Conservation (phyloP, 2,888 invertebrate species). For the Phyllotreta cruciferae region DNA sequence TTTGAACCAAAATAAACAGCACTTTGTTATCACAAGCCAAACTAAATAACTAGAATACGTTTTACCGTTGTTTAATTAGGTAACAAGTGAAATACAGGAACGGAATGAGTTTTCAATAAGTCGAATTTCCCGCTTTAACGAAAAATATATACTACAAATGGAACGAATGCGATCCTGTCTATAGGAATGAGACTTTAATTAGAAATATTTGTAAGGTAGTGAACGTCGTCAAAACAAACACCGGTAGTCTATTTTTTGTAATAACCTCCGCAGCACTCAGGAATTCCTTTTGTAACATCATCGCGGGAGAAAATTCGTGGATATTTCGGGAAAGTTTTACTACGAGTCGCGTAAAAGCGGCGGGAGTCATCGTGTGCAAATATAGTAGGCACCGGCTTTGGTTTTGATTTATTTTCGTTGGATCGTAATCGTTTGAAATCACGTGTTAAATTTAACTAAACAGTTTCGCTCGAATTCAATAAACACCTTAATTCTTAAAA, state of each 20-base stretch:
- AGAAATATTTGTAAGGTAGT: slow-evolving; percentile 45
- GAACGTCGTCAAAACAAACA: slow-evolving; percentile 55
- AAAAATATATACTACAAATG: not conserved
- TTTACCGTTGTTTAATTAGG: too few relatives aligned
- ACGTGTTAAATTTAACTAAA: not conserved
- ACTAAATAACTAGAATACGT: slow-evolving; percentile 49
- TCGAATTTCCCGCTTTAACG: too few relatives aligned
- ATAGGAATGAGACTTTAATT: slow-evolving; percentile 28
- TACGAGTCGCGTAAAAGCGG: slow-evolving; percentile 46
- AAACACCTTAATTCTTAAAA: not conserved
- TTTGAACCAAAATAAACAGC: slow-evolving; percentile 46
- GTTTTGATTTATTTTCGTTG: slow-evolving; percentile 39
- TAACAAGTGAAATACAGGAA: too few relatives aligned
- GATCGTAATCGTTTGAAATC: slow-evolving; percentile 14
- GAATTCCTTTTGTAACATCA: slow-evolving; percentile 55
- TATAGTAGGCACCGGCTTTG: slow-evolving; percentile 38
- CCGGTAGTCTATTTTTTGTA: slow-evolving; percentile 53
- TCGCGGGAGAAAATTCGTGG: slow-evolving; percentile 49
- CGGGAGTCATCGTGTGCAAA: slow-evolving; percentile 44
- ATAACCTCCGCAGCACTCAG: slow-evolving; percentile 47
- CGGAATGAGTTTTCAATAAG: too few relatives aligned
- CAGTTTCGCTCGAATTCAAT: not conserved
- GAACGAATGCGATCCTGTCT: slow-evolving; percentile 44
- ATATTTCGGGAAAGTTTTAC: slow-evolving; percentile 52
- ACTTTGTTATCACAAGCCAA: slow-evolving; percentile 53